These are phyloP conservation scores for Formicarius rufipectus DNA, from an alignment of 2,113 vertebrate genomes.

Conservation along the genomic window DNA sequence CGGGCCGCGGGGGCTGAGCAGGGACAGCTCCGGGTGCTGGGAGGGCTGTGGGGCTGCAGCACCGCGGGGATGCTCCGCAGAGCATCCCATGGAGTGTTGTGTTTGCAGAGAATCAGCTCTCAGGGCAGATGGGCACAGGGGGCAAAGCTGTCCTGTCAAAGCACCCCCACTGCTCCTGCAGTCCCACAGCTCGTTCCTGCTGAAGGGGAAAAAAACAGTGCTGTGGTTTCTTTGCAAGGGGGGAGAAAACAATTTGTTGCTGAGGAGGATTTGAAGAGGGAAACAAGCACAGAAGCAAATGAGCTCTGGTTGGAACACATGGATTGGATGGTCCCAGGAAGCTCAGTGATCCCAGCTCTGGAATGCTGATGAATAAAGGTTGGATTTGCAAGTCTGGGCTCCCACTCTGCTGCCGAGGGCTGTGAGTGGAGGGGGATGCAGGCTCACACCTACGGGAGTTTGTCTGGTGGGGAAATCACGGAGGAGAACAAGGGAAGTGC, in stretches of 20 bases:
- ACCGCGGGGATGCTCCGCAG: not conserved
- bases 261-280: not conserved
- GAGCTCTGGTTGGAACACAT: not conserved
- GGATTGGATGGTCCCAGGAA: not conserved
- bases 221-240: not conserved
- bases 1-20: not conserved
- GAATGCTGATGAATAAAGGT: not conserved
- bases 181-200: not conserved
- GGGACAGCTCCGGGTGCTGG: fast-evolving
- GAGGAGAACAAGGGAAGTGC: not conserved
- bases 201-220: not conserved
- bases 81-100: fast-evolving
- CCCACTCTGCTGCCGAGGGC: not conserved
- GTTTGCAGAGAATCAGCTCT: not conserved
- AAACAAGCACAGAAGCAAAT: not conserved
- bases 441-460: fast-evolving
- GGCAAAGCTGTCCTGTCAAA: not conserved
- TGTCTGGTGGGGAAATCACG: not conserved
- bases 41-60: not conserved
- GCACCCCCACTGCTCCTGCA: not conserved
- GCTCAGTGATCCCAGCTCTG: not conserved
- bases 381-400: not conserved
- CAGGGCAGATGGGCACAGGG: not conserved
- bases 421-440: not conserved
- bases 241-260: not conserved